Evolutionary conservation across 1,140 invertebrate genomes (phyloP), one percentile per base, ranked within the genome.

Genomic region (Phortica variegata): DNA sequence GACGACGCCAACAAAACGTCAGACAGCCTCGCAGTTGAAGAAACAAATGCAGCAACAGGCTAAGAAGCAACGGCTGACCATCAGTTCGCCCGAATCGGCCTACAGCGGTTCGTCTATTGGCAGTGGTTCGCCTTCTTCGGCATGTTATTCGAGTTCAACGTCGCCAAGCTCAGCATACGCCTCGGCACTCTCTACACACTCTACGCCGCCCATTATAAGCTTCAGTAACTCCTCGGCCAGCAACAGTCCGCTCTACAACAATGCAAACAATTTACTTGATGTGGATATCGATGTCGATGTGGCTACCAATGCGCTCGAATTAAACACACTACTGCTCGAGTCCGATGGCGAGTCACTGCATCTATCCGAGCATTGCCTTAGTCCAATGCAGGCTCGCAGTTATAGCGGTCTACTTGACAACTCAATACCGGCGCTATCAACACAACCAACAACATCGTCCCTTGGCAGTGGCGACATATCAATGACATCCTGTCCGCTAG

Each of bases 301-400:
- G 10, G 52, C 54, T n/a, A 13, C 63, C 39, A 60, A 58, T 7
- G 63, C 46, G 1, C 34, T 65, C 15, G 65, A 70, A n/a, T 54
- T 73, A 9, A 72, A 61, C 18, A 59, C 47, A 9, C 34, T 82
- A 23, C 68, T 81, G 1, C 54, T 82, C 21, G 81, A 82, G 32
- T 80, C 81, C 3, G 81, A 83, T 47, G 80, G 79, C 2, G 80
- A 82, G 40, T 80, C 79, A 10, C 54, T 81, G n/a, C 76, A 77
- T 48, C 58, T 78, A 8, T 77, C 75, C 3, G 77, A 77, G 49
- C 68, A 43, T 12, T 75, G 73, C 15, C 38, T 73, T 7, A 70
- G 60, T 54, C 58, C 66, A 16, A 43, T n/a, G n/a, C n/a, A n/a
- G n/a, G n/a, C n/a, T n/a, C n/a, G 39, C 20, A 33, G 13, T n/a